Percentiles rank a stretch among this genome's conserved stretches.
Evolutionary conservation across 2,113 vertebrate genomes (phyloP).

Genomic region (Podocnemis expansa): DNA sequence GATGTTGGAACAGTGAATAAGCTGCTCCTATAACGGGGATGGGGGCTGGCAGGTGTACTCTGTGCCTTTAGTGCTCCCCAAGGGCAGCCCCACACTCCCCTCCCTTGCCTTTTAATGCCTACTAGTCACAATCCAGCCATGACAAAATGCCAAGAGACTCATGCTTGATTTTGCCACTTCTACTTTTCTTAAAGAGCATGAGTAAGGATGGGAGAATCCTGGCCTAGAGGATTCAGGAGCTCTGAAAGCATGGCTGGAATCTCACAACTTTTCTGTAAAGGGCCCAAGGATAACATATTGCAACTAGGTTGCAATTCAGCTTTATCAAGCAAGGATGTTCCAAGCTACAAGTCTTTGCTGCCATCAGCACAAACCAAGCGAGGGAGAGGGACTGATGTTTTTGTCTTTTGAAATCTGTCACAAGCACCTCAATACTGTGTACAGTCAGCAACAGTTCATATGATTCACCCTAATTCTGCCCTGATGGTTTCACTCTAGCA

Average conservation of each 20-base stretch:
- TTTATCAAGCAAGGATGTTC: not conserved
- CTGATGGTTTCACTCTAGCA: no score
- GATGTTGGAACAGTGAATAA: not conserved
- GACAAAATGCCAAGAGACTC: not conserved
- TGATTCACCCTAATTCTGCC: no score
- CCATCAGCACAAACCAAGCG: no score
- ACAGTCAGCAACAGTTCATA: no score
- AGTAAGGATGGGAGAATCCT: not conserved
- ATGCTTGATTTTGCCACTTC: not conserved
- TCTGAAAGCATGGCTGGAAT: not conserved
- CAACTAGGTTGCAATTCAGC: not conserved
- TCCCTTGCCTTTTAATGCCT: no score
- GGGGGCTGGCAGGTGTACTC: not conserved
- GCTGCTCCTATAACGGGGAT: not conserved
- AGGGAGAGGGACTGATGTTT: no score
- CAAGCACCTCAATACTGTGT: no score
- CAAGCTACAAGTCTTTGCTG: no score
- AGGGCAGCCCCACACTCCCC: no score
- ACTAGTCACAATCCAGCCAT: not conserved
- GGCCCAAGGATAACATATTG: not conserved
- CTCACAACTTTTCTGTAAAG: not conserved
- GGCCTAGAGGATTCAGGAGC: not conserved
- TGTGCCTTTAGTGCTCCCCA: not conserved
- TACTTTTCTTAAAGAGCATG: not conserved
- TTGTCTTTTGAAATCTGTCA: no score